Percentiles rank a stretch among this genome's conserved stretches.
Evolutionary conservation across 2,888 invertebrate genomes (phyloP).

Genomic region (Pheosia tremula): DNA sequence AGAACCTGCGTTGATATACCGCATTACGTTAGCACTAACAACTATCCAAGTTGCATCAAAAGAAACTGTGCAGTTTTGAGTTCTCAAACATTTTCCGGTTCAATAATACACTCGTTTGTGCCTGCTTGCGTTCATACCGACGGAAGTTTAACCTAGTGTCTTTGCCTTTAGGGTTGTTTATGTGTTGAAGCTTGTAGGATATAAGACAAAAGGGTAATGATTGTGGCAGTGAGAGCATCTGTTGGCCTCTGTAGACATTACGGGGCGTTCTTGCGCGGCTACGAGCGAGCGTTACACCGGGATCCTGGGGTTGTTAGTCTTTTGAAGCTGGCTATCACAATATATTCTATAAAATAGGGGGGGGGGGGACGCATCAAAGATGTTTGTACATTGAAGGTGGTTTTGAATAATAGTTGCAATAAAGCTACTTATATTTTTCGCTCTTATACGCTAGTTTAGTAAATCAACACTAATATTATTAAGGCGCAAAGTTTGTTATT

Average conservation of each 20-base stretch:
- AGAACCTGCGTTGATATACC: neutral
- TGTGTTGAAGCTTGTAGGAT: conserved; percentile 36
- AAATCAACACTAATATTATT: too few species aligned
- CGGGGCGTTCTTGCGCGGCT: conserved; percentile 59
- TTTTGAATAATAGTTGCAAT: too few species aligned
- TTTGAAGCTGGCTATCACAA: conserved; percentile 34
- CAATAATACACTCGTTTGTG: conserved; percentile 62
- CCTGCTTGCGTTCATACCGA: conserved; percentile 47
- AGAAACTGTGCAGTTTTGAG: conserved; percentile 64
- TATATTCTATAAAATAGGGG: neutral
- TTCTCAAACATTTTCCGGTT: conserved; percentile 68
- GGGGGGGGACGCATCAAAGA: too few species aligned
- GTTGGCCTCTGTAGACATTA: conserved; percentile 74
- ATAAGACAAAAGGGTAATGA: conserved; percentile 76
- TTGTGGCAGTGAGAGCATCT: conserved; percentile 71
- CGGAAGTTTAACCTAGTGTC: conserved; percentile 39
- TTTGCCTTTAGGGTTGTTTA: conserved; percentile 39
- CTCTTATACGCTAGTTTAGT: too few species aligned
- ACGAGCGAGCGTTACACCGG: conserved; percentile 53
- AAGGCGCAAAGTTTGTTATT: too few species aligned
- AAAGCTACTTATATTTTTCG: too few species aligned
- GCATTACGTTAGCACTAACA: neutral
- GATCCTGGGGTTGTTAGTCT: conserved; percentile 39
- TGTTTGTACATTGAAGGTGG: too few species aligned
- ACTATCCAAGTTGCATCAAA: conserved; percentile 31